Evolutionary conservation across 1,140 invertebrate genomes (phyloP), one percentile per base, ranked within the genome.

Genomic region (Zaprionus ghesquierei): DNA sequence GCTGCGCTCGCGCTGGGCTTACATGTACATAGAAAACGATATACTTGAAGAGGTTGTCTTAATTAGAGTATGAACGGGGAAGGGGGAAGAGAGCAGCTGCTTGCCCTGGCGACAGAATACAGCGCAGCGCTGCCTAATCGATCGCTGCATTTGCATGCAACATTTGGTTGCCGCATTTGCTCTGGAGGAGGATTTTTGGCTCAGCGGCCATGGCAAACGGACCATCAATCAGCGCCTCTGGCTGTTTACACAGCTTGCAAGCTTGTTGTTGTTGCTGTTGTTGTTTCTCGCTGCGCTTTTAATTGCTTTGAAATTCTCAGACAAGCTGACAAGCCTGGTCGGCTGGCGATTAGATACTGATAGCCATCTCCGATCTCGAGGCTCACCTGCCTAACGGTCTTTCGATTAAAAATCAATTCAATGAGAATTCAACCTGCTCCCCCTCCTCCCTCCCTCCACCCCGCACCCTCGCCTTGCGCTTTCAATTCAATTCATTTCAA

Each of bases 371-470:
- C 29, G 25, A 61, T 60, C 33, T 54, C 61, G 18, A 54, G 69
- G 18, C 69, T 73, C 56, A 69, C 51, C 33, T 53, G 68, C 41
- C 76, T 84, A 84, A 84, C 80, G 80, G 80, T 72, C 60, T 35
- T 63, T 77, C 84, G 80, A 85, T 84, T 84, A 72, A 77, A n/a
- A 84, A 84, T 79, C 75, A 81, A 77, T 82, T 73, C 64, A 73
- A 73, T 73, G 46, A 49, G 61, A 44, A 46, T 20, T 3, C 15
- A 20, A 12, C 5, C 35, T 3, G 15, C 27, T 54, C 60, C 56
- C 56, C 61, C 55, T 60, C 20, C 44, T 22, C 25, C 18, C 13
- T 15, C 46, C 13, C 54, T 50, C 23, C 44, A n/a, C n/a, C n/a
- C n/a, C n/a, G n/a, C 46, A 9, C 46, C 22, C 50, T 27, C 18